Base-by-base conservation (phyloP, 2,888 invertebrate genomes). In the Aphrophora alni region DNA sequence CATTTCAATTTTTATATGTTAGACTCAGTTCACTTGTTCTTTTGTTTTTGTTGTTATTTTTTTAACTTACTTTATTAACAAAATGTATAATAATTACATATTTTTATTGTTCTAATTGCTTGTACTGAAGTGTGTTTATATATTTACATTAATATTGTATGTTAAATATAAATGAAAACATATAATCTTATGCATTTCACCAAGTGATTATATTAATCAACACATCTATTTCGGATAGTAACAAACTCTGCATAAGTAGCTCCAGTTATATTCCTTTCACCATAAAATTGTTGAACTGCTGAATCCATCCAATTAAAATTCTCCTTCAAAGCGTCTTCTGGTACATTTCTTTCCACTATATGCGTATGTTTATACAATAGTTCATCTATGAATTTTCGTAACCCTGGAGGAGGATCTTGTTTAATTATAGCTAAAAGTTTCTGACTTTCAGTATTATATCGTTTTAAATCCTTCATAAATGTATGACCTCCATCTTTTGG, bases 211-310 rank as follows among this genome's bases (percentile, higher is more conserved):
- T n/a, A 21, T 59, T 59, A 21, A 59, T 59, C 59, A 21, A 59
- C 59, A 59, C 59, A 59, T 59, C 59, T 59, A 21, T 59, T 59
- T 59, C 59, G 59, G 21, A 59, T 59, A 21, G 59, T 59, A 21
- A 59, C 59, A 59, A 59, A 59, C 21, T 59, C 59, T 21, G 59
- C 10, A 59, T 59, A 59, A 21, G 12, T 2, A 21, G 21, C 10
- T 59, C 59, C 21, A 59, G 59, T 59, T 3, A 59, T 21, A 59
- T 59, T 59, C 21, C 59, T n/a, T 59, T 59, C 59, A 21, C 59
- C 59, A 59, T 59, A 59, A 59, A 59, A 59, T 21, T 59, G 59
- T 21, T 59, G 59, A 59, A 59, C 59, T 59, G 59, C 59, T 59
- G 59, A 59, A 14, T 59, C 59, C 59, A 59, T 59, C 59, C 59